phyloP scores from a whole-genome alignment of 2,113 vertebrate species.

The Mixornis gularis region DNA sequence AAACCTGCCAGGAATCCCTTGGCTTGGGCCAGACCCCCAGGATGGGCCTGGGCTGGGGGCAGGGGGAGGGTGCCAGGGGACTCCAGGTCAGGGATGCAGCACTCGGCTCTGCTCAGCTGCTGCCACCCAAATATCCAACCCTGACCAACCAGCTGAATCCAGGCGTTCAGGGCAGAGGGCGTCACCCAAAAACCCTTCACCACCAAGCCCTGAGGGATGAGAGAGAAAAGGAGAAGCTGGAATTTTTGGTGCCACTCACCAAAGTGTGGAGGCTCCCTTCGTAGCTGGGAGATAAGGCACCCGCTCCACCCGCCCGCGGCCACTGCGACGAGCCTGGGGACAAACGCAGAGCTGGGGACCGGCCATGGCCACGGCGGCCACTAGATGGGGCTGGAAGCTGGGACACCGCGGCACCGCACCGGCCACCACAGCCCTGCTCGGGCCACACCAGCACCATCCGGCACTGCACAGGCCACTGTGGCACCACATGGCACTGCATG shows the following conservation, averaged over 20 bases:
- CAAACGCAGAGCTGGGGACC: background rate
- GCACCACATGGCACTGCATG: background rate
- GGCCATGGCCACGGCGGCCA: background rate
- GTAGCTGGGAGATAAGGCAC: conserved; percentile 90
- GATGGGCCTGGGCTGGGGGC: rapidly evolving
- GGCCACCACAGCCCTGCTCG: background rate
- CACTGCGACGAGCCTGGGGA: conserved; percentile 87
- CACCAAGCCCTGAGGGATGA: background rate
- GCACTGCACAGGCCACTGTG: background rate
- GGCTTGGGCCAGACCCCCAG: background rate
- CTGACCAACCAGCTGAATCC: background rate
- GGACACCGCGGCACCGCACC: background rate
- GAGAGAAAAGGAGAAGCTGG: background rate
- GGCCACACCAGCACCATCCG: background rate
- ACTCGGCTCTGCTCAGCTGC: background rate
- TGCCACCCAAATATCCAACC: background rate
- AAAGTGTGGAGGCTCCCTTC: conserved; percentile 89
- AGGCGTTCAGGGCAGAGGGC: rapidly evolving
- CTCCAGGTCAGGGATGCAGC: background rate
- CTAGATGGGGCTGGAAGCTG: conserved; percentile 46
- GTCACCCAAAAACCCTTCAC: background rate
- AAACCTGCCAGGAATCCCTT: background rate
- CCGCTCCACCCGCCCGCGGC: conserved; percentile 84
- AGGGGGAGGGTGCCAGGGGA: background rate
- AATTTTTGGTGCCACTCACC: conserved; percentile 68